Evolutionary conservation across 2,113 vertebrate genomes (phyloP).

Genomic region (Pollimyrus isidori): DNA sequence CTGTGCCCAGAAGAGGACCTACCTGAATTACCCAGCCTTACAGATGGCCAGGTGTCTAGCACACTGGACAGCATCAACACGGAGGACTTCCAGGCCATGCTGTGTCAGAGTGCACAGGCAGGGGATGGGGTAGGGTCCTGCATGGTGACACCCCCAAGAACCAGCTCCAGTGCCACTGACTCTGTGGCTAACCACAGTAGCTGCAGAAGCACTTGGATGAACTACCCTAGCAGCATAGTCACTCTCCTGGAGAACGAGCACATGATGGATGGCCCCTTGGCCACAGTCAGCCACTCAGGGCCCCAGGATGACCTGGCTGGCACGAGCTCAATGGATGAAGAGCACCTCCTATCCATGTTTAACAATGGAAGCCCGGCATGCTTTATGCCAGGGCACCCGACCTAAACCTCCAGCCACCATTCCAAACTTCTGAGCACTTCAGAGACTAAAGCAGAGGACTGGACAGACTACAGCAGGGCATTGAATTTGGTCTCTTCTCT

Average conservation of each 20-base stretch:
- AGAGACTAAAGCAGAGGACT: not conserved
- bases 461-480: not conserved
- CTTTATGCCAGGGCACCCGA: constrained; percentile 52
- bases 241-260: constrained; percentile 60
- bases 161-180: not conserved
- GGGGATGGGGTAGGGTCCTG: constrained; percentile 16
- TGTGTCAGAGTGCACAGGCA: constrained; percentile 40
- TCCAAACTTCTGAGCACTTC: not conserved
- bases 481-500: not conserved
- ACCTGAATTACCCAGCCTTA: constrained; percentile 54
- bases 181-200: constrained; percentile 22
- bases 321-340: constrained; percentile 55
- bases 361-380: constrained; percentile 32
- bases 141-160: constrained; percentile 18
- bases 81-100: constrained; percentile 71
- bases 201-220: constrained; percentile 63
- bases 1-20: constrained; percentile 42
- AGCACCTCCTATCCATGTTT: constrained; percentile 62
- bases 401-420: constrained; percentile 27
- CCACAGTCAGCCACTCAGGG: not conserved
- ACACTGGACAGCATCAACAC: constrained; percentile 70
- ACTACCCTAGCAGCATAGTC: constrained; percentile 67
- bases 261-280: constrained; percentile 36
- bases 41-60: constrained; percentile 46
- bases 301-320: constrained; percentile 49